Evolutionary conservation across 1,140 invertebrate genomes (phyloP).

Genomic region (Triops longicaudatus): DNA sequence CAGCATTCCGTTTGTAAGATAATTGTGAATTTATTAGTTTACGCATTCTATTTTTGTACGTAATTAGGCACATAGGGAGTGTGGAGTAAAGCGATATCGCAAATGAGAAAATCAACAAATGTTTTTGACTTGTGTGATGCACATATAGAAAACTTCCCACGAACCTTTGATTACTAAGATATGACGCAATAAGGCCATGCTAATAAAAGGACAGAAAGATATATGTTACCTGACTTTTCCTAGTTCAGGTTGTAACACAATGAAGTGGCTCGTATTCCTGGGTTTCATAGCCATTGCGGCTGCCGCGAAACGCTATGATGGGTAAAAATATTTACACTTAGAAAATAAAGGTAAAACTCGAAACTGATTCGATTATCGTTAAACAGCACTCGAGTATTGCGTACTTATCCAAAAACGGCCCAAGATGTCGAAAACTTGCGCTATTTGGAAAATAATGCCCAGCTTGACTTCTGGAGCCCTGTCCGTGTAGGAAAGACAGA

Average conservation of each 20-base stretch:
- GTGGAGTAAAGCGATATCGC: not conserved
- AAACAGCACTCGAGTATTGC: not conserved
- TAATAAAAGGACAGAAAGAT: not conserved
- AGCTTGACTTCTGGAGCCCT: slow-evolving; percentile 40
- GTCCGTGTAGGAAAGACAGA: no score
- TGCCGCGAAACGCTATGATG: slow-evolving; percentile 17
- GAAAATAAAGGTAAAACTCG: not conserved
- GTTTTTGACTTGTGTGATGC: not conserved
- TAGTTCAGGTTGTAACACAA: not conserved
- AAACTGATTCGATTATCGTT: not conserved
- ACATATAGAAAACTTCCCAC: not conserved
- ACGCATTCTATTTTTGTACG: not conserved
- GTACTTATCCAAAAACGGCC: not conserved
- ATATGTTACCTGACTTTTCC: not conserved
- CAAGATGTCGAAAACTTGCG: not conserved
- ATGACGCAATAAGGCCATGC: not conserved
- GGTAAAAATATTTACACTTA: not conserved
- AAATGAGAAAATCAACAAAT: not conserved
- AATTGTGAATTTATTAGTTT: no score
- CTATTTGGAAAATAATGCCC: not conserved
- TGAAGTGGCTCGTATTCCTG: slow-evolving; percentile 16
- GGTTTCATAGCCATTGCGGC: not conserved
- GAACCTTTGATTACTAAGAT: not conserved
- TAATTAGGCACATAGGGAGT: no score
- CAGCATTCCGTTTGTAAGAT: no score